A percentile compares a stretch with the other conserved stretches of the same genome.
phyloP scores from a whole-genome alignment of 2,797 vertebrate genomes.

The Arnoldichthys spilopterus region DNA sequence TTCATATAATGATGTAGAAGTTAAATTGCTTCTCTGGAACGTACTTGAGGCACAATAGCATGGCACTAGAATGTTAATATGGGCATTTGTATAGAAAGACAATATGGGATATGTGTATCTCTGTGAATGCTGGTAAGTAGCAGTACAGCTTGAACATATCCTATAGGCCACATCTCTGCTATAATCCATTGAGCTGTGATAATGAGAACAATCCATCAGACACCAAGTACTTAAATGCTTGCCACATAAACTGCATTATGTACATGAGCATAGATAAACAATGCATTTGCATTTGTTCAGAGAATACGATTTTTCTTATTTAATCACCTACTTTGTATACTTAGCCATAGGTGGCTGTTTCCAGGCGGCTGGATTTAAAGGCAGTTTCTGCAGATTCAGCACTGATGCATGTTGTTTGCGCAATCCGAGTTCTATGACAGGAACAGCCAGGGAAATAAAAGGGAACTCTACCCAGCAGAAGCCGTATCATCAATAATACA shows the following conservation, averaged over 20 bases:
- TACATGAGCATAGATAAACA: slow-evolving; percentile 36
- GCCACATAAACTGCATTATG: slow-evolving; percentile 40
- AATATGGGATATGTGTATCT: neutral
- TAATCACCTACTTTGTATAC: slow-evolving; percentile 32
- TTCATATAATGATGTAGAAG: neutral
- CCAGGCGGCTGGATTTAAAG: slow-evolving; percentile 5
- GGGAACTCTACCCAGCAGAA: slow-evolving; percentile 16
- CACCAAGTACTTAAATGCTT: slow-evolving; percentile 35
- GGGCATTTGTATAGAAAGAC: neutral
- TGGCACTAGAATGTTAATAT: slow-evolving; percentile 4
- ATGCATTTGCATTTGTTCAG: slow-evolving; percentile 28
- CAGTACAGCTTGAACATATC: neutral
- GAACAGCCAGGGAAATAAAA: slow-evolving; percentile 17
- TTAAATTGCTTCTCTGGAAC: neutral
- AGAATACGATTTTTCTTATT: slow-evolving; percentile 16
- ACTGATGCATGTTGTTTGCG: slow-evolving; percentile 9
- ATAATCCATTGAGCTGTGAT: slow-evolving; percentile 6
- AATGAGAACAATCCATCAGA: slow-evolving; percentile 48
- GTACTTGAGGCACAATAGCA: neutral
- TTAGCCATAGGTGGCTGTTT: neutral
- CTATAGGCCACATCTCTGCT: slow-evolving; percentile 21
- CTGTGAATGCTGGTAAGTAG: slow-evolving; percentile 5
- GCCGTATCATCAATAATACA: slow-evolving; percentile 47
- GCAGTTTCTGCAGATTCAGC: slow-evolving; percentile 33
- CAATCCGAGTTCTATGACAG: slow-evolving; percentile 20